A percentile compares a stretch with the other conserved stretches of the same genome.
phyloP scores from a whole-genome alignment of 2,113 vertebrate genomes.

The Platichthys stellatus region DNA sequence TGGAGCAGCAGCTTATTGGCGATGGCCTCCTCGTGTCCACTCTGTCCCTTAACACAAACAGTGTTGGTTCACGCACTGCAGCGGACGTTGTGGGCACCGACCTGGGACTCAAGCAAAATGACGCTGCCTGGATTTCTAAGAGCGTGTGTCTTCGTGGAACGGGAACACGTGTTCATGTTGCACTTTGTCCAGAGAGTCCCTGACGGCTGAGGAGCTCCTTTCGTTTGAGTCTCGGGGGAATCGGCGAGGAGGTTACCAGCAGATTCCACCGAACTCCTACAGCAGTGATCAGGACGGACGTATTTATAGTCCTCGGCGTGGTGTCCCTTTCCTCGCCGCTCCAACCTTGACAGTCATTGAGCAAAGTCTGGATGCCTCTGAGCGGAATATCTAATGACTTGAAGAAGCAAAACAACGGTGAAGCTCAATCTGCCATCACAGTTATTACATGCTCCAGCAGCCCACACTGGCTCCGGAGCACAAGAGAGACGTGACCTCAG shows the following conservation, averaged over 20 bases:
- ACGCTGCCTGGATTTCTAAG: constrained; percentile 33
- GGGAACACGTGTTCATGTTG: constrained; percentile 38
- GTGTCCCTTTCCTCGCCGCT: constrained; percentile 42
- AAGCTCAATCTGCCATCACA: constrained; percentile 27
- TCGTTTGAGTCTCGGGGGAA: neutral
- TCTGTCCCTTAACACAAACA: neutral
- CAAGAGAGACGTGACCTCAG: neutral
- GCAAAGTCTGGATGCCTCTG: constrained; percentile 39
- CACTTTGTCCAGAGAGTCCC: constrained; percentile 40
- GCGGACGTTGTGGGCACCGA: constrained; percentile 42
- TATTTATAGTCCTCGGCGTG: constrained; percentile 39
- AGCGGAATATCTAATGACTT: constrained; percentile 61
- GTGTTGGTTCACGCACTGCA: constrained; percentile 31
- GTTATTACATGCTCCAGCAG: constrained; percentile 35
- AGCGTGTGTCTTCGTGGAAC: neutral
- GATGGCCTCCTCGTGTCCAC: too few species aligned
- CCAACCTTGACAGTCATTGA: constrained; percentile 65
- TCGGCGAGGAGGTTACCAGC: neutral
- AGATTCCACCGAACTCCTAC: constrained; percentile 15
- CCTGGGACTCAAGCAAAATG: constrained; percentile 32
- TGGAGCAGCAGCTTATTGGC: too few species aligned
- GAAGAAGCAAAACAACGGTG: constrained; percentile 40
- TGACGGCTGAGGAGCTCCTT: constrained; percentile 7
- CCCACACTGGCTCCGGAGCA: constrained; percentile 11
- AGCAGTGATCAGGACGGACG: neutral